phyloP scores from a whole-genome alignment of 2,888 invertebrate species.

The Troides oblongomaculatus region DNA sequence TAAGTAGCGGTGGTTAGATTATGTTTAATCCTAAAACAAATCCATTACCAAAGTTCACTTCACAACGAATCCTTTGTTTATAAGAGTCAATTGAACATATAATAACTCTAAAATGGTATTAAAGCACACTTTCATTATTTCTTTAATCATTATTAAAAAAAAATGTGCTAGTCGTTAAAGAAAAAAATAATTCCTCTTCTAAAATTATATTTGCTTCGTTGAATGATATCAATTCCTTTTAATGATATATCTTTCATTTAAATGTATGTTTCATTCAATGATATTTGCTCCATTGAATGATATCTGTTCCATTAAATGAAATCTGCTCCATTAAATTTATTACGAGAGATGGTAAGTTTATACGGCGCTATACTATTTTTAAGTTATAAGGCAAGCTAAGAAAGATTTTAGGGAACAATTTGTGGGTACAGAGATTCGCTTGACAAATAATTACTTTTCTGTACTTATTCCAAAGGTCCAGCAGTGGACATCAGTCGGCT shows the following conservation, averaged over 20 bases:
- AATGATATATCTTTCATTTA: neutral
- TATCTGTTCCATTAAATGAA: no score
- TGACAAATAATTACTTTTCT: neutral
- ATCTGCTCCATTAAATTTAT: neutral
- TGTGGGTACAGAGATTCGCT: neutral
- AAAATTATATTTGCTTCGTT: neutral
- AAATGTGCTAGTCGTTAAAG: no score
- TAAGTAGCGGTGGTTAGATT: neutral
- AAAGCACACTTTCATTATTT: neutral
- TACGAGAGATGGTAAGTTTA: neutral
- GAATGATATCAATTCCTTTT: neutral
- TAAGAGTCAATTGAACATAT: conserved; percentile 1
- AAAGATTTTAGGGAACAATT: conserved; percentile 1
- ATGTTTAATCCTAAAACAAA: neutral
- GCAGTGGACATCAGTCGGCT: no score
- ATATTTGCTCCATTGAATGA: no score
- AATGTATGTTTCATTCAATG: no score
- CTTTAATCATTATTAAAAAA: neutral
- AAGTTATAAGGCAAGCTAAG: neutral
- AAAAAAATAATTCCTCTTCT: neutral
- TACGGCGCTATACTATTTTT: neutral
- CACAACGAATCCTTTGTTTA: conserved; percentile 9
- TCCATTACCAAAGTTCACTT: neutral
- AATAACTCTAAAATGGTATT: neutral
- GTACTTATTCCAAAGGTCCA: neutral